These are phyloP conservation scores for Xyrauchen texanus DNA, from an alignment of 2,113 vertebrate genomes.

Conservation along the genomic window DNA sequence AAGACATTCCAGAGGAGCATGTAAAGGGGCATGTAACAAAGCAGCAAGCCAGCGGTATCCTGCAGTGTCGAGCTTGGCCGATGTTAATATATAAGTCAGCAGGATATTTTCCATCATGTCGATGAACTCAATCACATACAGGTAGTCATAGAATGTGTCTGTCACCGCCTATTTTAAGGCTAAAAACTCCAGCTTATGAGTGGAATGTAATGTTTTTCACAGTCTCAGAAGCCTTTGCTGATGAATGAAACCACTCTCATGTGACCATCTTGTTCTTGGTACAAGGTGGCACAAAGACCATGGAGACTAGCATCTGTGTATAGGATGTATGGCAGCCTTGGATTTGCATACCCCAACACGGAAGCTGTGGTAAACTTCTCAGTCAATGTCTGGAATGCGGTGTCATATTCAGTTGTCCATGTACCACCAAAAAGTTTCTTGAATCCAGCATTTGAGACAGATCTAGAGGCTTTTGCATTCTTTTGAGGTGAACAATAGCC, in stretches of 20 bases:
- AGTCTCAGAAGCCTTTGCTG: background rate
- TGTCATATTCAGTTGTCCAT: too few relatives aligned
- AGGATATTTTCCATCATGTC: background rate
- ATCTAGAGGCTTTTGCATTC: background rate
- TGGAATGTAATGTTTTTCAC: conserved; percentile 24
- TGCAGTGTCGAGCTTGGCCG: too few relatives aligned
- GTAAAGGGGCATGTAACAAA: too few relatives aligned
- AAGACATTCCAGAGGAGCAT: too few relatives aligned
- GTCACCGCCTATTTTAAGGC: conserved; percentile 26
- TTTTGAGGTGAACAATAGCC: background rate
- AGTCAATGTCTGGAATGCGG: too few relatives aligned
- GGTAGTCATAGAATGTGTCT: background rate
- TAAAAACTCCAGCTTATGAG: conserved; percentile 38
- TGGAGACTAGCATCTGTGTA: conserved; percentile 24
- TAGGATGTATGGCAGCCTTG: background rate
- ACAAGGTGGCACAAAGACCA: conserved; percentile 34
- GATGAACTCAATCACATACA: background rate
- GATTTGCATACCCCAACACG: too few relatives aligned
- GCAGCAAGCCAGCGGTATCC: too few relatives aligned
- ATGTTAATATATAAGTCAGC: too few relatives aligned
- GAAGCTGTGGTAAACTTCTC: too few relatives aligned
- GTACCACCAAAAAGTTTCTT: too few relatives aligned
- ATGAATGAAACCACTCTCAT: too few relatives aligned
- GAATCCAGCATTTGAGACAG: too few relatives aligned
- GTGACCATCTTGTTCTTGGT: conserved; percentile 29